Base-by-base conservation (phyloP, 2,113 vertebrate species). In the Corythaeola cristata region DNA sequence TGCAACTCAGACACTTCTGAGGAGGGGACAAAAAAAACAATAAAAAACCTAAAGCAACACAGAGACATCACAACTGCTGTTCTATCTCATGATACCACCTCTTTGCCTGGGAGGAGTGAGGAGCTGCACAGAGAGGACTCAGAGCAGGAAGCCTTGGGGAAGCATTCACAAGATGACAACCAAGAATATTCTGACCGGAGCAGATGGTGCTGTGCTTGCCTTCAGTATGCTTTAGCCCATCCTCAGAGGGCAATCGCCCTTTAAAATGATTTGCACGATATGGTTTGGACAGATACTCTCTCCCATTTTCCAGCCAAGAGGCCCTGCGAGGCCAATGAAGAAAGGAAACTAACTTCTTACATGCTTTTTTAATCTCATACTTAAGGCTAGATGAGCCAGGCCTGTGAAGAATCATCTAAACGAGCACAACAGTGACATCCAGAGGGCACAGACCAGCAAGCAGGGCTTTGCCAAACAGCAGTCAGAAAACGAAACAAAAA, bases 381-480 rank as follows among this genome's bases (percentile, higher is more conserved):
- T 32, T 37, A 21, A 5, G 16, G 27, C 62, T 59, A 76, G n/a
- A 82, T 24, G 67, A 86, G 60, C 37, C 68, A 64, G 23, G n/a
- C 4, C 32, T 15, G 19, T 11, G 45, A 73, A 52, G n/a, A 67
- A 41, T 22, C 77, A 83, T 92, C 47, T 73, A 95, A 94, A 69
- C 6, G 95, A 88, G 84, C 73, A 39, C 96, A 97, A 97, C 93
- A 97, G 96, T 71, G 94, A 97, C 96, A 84, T 80, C 97, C 94
- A 88, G 67, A 92, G 96, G 96, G 41, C 75, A 92, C 53, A 85
- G 52, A 86, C 32, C 32, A 67, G 63, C 44, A 53, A 93, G 59
- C 33, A 93, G 30, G 45, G 47, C 52, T 73, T 66, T 63, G 50
- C 50, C 88, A 30, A 69, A 56, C 0, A 56, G 3, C 37, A 37